Evolutionary conservation across 2,797 vertebrate genomes (phyloP), one percentile per base, ranked within the genome.

Genomic region (Bradypodion ventrale): DNA sequence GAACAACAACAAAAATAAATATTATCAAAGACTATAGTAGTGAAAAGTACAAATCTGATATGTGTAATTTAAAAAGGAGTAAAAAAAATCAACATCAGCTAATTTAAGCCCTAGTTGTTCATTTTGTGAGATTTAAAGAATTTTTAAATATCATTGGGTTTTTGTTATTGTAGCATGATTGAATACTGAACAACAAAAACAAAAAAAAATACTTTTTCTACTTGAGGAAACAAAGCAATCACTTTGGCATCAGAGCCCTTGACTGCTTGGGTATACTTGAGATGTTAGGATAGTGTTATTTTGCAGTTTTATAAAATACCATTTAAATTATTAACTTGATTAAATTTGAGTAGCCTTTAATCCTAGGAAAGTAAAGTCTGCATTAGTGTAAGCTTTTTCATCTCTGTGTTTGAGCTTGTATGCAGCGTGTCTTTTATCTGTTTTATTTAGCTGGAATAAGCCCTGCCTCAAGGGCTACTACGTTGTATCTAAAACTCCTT

Each of bases 1-100:
- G n/a, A n/a, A n/a, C n/a, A n/a, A n/a, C n/a, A n/a, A n/a, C n/a
- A n/a, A n/a, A n/a, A n/a, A n/a, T n/a, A n/a, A n/a, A n/a, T n/a
- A n/a, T n/a, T n/a, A n/a, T n/a, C n/a, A n/a, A n/a, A n/a, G n/a
- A n/a, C n/a, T n/a, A n/a, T n/a, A 59, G 66, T 59, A 80, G 76
- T 89, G 86, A 83, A 85, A 70, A 40, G 44, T 73, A 32, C 52
- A 75, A 76, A 15, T 1, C 63, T 52, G 3, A 35, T 86, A 35
- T 4, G 2, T 84, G 78, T 59, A 65, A 42, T 35, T 80, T 16
- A 44, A 73, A 78, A 68, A 23, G 46, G 8, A 72, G n/a, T 62
- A 73, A 27, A 40, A 76, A 76, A 69, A 62, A 7, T 70, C n/a
- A 77, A 49, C 59, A 85, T 85, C 29, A 9, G 52, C 27, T 76